Evolutionary conservation across 1,140 invertebrate genomes (phyloP), one percentile per base, ranked within the genome.

Genomic region (Drosophila suzukii): DNA sequence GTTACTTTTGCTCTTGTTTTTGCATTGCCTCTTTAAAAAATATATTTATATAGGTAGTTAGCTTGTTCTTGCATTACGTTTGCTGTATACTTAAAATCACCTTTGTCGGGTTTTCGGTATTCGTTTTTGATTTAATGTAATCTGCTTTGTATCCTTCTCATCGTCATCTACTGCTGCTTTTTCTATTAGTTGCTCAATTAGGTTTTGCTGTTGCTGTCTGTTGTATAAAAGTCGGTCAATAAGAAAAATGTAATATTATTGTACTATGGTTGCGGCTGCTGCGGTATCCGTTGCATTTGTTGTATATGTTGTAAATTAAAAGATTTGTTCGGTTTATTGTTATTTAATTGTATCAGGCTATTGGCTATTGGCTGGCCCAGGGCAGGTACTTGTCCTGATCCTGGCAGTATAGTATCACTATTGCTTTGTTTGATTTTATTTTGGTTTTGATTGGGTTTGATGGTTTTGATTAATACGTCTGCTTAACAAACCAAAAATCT

Each of bases 211-310:
- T 41, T 62, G 50, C 58, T 59, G 76, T 75, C 65, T 75, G 61
- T 41, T 80, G 80, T 80, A 81, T 83, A 78, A 89, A 89, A 89
- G 62, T 80, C 68, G 70, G 47, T 89, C 73, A 78, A 78, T 84
- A 81, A 84, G 84, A 89, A 84, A 89, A 89, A 81, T 67, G 61
- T 81, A 63, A 84, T 79, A 44, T 88, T 88, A 88, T 90, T 90
- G 86, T 90, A 90, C 86, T 90, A 84, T 90, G 82, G 88, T 90
- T 90, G 75, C 85, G 72, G 70, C 61, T 51, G 67, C 74, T 86
- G 82, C 78, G 78, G 79, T 82, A 79, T 65, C 71, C 70, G 75
- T 82, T 66, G 81, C 75, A 78, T 57, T 79, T 88, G 83, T 88
- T 86, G 75, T 81, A 63, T 78, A 66, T 78, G 44, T 79, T 79